phyloP scores from a whole-genome alignment of 2,797 vertebrate species.

The Phalanger gymnotis region DNA sequence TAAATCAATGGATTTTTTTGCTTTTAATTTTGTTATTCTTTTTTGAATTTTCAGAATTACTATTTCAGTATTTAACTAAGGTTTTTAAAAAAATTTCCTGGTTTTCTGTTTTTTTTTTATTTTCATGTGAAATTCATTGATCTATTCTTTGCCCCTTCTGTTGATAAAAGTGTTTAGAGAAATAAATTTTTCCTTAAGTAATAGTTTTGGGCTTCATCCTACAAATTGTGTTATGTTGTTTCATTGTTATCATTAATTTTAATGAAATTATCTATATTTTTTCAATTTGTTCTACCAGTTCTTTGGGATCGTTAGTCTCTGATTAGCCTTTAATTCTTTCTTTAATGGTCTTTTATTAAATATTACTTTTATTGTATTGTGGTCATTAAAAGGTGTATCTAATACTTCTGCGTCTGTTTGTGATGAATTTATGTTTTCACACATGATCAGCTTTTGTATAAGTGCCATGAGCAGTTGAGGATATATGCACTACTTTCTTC shows the following conservation, averaged over 20 bases:
- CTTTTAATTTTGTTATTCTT: neutral
- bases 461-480: neutral
- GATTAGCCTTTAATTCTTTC: neutral
- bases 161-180: neutral
- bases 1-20: neutral
- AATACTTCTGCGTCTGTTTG: neutral
- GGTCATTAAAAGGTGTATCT: neutral
- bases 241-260: neutral
- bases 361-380: neutral
- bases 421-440: neutral
- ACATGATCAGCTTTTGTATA: neutral
- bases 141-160: neutral
- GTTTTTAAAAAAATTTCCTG: neutral
- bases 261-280: neutral
- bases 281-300: neutral
- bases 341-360: neutral
- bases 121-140: neutral
- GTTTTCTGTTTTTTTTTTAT: neutral
- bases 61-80: neutral
- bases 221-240: neutral
- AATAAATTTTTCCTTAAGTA: neutral
- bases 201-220: neutral
- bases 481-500: neutral
- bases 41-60: neutral
- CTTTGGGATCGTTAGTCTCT: neutral